Conservation (phyloP, 2,113 vertebrate species). For the Caloenas nicobarica region DNA sequence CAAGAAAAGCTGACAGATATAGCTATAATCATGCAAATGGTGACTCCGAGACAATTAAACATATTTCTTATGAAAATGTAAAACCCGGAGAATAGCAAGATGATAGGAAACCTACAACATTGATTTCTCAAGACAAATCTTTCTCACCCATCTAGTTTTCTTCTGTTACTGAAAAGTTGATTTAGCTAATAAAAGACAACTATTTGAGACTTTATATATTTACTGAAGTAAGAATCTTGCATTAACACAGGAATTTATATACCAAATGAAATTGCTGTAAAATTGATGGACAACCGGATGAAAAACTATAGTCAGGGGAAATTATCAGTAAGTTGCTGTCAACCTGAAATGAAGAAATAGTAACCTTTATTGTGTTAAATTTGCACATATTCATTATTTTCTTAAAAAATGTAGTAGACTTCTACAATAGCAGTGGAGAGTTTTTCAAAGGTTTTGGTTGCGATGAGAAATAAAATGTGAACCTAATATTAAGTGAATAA, state of each 20-base stretch:
- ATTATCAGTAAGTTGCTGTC: not conserved
- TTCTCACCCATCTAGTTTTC: not conserved
- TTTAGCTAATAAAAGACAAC: not conserved
- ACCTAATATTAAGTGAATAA: not conserved
- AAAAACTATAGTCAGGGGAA: not conserved
- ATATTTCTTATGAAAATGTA: not conserved
- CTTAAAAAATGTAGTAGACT: not conserved
- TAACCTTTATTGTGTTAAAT: not conserved
- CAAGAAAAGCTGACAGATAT: not conserved
- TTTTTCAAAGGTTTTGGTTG: not conserved
- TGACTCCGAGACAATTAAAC: not conserved
- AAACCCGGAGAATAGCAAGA: not conserved
- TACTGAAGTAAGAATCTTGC: not conserved
- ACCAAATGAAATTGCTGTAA: not conserved
- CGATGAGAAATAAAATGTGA: not conserved
- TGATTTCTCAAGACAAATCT: not conserved
- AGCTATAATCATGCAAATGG: not conserved
- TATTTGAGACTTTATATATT: not conserved
- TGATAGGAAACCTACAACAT: not conserved
- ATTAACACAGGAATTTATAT: not conserved
- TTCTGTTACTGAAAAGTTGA: not conserved
- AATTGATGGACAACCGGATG: not conserved
- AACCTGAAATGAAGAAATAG: not conserved
- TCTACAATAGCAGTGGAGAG: not conserved
- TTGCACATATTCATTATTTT: not conserved